Evolutionary conservation across 2,797 vertebrate species (phyloP).

Genomic region (Lepus townsendii): DNA sequence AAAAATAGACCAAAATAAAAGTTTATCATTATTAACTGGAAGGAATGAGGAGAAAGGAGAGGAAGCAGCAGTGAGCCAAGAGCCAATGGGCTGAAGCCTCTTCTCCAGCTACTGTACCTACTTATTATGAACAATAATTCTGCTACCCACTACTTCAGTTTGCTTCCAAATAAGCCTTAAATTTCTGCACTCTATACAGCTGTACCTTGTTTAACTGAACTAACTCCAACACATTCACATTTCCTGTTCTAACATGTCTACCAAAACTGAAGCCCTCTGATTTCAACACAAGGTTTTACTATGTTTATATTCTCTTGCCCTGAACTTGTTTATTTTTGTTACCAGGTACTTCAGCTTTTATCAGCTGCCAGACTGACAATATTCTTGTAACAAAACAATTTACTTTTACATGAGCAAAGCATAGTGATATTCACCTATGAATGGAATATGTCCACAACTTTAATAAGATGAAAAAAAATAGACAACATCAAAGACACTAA

Average conservation of each 20-base stretch:
- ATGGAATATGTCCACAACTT: slow-evolving; percentile 47
- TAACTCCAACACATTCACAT: slow-evolving; percentile 44
- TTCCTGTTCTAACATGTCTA: slow-evolving; percentile 57
- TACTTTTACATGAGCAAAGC: slow-evolving; percentile 61
- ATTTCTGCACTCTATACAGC: background rate
- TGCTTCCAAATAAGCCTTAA: slow-evolving; percentile 48
- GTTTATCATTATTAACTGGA: slow-evolving; percentile 24
- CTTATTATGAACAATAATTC: slow-evolving; percentile 8
- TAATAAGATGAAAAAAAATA: background rate
- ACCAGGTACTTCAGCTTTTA: slow-evolving; percentile 68
- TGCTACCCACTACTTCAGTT: background rate
- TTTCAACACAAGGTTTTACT: slow-evolving; percentile 60
- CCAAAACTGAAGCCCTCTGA: slow-evolving; percentile 51
- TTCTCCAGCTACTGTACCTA: background rate
- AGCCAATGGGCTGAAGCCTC: background rate
- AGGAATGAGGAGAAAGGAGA: background rate
- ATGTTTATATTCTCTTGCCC: slow-evolving; percentile 51
- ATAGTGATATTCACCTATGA: slow-evolving; percentile 56
- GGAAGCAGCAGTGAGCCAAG: background rate
- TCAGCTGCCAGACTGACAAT: slow-evolving; percentile 37
- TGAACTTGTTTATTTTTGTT: slow-evolving; percentile 73
- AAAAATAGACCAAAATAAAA: slow-evolving; percentile 55
- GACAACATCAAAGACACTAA: slow-evolving; percentile 49
- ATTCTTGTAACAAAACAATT: slow-evolving; percentile 63
- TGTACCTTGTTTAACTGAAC: slow-evolving; percentile 48